Conservation (phyloP, 2,888 invertebrate species). For the Elysia crispata region DNA sequence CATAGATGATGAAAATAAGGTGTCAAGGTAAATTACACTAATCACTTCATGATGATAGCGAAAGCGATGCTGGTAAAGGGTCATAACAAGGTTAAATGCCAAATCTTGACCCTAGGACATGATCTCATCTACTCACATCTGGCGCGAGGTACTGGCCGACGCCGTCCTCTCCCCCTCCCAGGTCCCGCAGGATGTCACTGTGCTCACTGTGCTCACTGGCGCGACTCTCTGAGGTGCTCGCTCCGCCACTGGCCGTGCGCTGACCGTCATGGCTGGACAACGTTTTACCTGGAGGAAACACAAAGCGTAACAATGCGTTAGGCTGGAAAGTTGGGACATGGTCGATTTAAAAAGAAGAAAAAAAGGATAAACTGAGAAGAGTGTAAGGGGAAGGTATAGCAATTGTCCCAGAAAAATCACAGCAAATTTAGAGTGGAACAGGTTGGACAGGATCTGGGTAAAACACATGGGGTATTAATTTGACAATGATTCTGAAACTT, state of each 20-base stretch:
- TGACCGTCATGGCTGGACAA: conserved; percentile 56
- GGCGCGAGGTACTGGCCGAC: conserved; percentile 61
- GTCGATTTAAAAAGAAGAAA: neutral
- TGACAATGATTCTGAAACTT: no score
- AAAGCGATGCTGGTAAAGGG: neutral
- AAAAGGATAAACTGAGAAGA: neutral
- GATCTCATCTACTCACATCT: conserved; percentile 57
- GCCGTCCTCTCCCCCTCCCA: conserved; percentile 58
- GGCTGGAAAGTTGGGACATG: no score
- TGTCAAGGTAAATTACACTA: no score
- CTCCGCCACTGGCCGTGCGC: conserved; percentile 51
- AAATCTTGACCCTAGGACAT: no score
- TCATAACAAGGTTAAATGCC: no score
- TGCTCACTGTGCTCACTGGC: conserved; percentile 66
- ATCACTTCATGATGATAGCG: no score
- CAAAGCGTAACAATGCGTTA: conserved; percentile 44
- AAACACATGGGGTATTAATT: no score
- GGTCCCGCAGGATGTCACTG: conserved; percentile 68
- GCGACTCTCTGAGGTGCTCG: conserved; percentile 65
- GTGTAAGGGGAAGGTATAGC: neutral
- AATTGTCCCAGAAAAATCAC: no score
- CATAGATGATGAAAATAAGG: no score
- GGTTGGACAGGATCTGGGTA: no score
- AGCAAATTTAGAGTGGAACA: no score
- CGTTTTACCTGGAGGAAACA: conserved; percentile 57